These are phyloP conservation scores for Callyntrura guangdongensis DNA, from an alignment of 2,888 invertebrate genomes.

Conservation along the genomic window DNA sequence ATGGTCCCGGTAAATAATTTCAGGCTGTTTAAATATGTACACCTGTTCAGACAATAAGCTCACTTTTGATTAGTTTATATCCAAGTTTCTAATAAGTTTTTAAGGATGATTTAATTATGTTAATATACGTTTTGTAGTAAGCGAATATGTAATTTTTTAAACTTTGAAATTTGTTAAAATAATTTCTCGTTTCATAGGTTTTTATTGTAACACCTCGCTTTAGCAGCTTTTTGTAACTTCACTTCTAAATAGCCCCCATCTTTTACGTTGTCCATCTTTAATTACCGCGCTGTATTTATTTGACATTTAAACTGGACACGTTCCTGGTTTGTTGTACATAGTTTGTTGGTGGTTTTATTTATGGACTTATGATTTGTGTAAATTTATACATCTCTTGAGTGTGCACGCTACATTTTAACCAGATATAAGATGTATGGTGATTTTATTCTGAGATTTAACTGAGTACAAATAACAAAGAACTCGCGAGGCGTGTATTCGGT, in stretches of 20 bases:
- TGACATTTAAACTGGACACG: not conserved
- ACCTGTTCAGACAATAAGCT: conserved; percentile 16
- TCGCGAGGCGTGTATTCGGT: no score
- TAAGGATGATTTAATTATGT: not conserved
- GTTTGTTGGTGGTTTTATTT: not conserved
- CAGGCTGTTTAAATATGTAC: conserved; percentile 50
- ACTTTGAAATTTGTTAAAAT: conserved; percentile 4
- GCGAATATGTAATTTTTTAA: not conserved
- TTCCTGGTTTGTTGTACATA: not conserved
- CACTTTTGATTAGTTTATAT: conserved; percentile 4
- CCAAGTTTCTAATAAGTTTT: not conserved
- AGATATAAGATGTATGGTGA: not conserved
- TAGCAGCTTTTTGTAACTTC: not conserved
- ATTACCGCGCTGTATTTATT: not conserved
- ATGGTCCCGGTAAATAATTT: conserved; percentile 94
- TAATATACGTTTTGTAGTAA: conserved; percentile 1
- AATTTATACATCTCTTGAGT: no score
- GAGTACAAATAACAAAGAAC: no score
- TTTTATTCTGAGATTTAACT: not conserved
- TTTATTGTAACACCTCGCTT: conserved; percentile 11
- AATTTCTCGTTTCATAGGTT: conserved; percentile 23
- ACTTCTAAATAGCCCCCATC: not conserved
- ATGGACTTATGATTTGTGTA: not conserved
- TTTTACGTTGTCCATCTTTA: not conserved
- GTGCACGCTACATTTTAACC: not conserved